A percentile compares a stretch with the other conserved stretches of the same genome.
These are phyloP conservation scores for Cyprinella venusta DNA, from an alignment of 2,797 vertebrate species.

Conservation along the genomic window DNA sequence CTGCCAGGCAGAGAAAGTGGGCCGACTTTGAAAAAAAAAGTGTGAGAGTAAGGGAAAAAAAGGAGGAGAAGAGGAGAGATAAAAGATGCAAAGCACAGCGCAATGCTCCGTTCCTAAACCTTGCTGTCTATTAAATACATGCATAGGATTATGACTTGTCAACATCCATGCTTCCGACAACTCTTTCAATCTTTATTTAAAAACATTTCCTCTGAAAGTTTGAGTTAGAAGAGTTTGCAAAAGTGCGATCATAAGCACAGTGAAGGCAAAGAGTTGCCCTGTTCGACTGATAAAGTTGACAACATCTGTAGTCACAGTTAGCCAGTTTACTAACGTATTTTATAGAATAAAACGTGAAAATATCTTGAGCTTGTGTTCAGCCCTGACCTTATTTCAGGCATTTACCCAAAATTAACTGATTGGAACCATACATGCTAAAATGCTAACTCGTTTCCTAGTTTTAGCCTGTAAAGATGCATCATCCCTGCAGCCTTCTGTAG, in stretches of 20 bases:
- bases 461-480: not conserved
- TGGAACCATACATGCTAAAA: not conserved
- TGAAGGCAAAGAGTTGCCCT: not conserved
- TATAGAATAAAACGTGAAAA: not conserved
- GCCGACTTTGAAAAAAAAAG: conserved; percentile 28
- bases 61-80: not conserved
- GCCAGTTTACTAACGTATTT: not conserved
- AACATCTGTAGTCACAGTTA: not conserved
- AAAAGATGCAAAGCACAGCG: conserved; percentile 9
- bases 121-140: not conserved
- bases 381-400: not conserved
- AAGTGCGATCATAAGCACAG: not conserved
- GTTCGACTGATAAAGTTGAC: not conserved
- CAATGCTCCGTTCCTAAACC: not conserved
- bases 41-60: conserved; percentile 10
- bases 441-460: not conserved
- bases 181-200: not conserved
- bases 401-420: not conserved
- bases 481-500: not conserved
- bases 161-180: not conserved
- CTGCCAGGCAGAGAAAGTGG: conserved; percentile 31
- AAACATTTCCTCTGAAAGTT: not conserved
- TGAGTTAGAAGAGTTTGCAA: not conserved
- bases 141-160: not conserved
- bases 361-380: not conserved